Evolutionary conservation across 2,797 vertebrate genomes (phyloP).

Genomic region (Scomberomorus guttatus): DNA sequence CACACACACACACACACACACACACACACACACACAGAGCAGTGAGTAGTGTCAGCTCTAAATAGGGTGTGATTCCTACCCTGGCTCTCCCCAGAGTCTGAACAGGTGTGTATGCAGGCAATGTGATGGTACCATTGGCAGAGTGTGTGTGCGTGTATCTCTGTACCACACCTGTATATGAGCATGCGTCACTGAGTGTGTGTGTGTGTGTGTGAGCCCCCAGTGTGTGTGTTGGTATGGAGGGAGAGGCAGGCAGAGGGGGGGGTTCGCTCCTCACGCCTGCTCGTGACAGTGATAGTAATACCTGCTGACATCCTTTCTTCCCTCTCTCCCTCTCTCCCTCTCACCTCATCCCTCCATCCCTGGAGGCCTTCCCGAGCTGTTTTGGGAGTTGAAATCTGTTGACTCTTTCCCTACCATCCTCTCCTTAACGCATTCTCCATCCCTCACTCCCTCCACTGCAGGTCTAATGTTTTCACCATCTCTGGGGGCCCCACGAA

Average conservation of each 20-base stretch:
- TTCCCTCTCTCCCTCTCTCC: conserved; percentile 62
- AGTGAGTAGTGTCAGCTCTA: conserved; percentile 46
- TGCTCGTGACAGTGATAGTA: conserved; percentile 84
- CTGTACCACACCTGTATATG: conserved; percentile 59
- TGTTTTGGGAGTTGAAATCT: conserved; percentile 84
- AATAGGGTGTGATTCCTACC: conserved; percentile 58
- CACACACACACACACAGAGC: conserved; percentile 18
- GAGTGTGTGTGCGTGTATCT: conserved; percentile 5
- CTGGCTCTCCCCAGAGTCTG: conserved; percentile 52
- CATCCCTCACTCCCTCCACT: conserved; percentile 70
- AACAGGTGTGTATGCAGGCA: conserved; percentile 43
- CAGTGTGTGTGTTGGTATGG: conserved; percentile 4
- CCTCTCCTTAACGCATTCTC: conserved; percentile 76
- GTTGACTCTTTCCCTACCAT: conserved; percentile 83
- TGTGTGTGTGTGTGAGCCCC: conserved; percentile 18
- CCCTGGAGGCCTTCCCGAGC: conserved; percentile 76
- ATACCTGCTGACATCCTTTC: conserved; percentile 85
- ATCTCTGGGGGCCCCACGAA: conserved; percentile 68
- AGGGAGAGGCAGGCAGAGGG: conserved; percentile 19
- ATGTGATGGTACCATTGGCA: conserved; percentile 18
- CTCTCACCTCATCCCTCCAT: conserved; percentile 74
- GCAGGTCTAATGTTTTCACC: conserved; percentile 80
- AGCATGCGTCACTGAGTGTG: conserved; percentile 29
- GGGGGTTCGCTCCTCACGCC: conserved; percentile 65
- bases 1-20: conserved; percentile 22